These are phyloP conservation scores for Netelia inedita DNA, from an alignment of 2,888 invertebrate genomes.

Conservation along the genomic window DNA sequence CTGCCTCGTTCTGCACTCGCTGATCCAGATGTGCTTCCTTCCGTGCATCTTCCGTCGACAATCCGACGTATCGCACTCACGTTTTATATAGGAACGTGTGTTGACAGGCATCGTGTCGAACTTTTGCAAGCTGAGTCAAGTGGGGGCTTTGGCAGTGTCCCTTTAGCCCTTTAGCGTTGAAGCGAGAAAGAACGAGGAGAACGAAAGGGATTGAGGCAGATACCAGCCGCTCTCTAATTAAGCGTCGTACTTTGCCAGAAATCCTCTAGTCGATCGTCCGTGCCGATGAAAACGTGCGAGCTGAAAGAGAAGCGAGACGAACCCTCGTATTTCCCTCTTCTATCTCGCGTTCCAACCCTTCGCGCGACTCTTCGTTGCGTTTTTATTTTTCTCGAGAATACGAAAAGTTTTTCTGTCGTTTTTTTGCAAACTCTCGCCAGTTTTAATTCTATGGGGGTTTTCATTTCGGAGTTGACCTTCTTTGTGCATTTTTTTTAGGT, in stretches of 20 bases:
- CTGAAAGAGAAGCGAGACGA: slow-evolving; percentile 14
- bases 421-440: slow-evolving; percentile 24
- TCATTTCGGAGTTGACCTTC: neutral
- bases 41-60: slow-evolving; percentile 58
- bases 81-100: slow-evolving; percentile 47
- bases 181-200: slow-evolving; percentile 1
- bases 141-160: slow-evolving; percentile 49
- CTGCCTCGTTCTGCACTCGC: slow-evolving; percentile 30
- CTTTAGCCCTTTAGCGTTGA: slow-evolving; percentile 42
- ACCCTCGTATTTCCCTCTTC: slow-evolving; percentile 32
- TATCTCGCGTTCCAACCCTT: slow-evolving; percentile 5
- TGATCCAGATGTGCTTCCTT: slow-evolving; percentile 50
- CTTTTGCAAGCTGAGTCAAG: slow-evolving; percentile 58
- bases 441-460: slow-evolving; percentile 24
- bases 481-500: neutral
- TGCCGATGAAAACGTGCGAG: slow-evolving; percentile 38
- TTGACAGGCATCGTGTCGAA: slow-evolving; percentile 52
- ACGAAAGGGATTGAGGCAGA: neutral
- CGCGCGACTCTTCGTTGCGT: slow-evolving; percentile 26
- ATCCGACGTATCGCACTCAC: slow-evolving; percentile 35
- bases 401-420: slow-evolving; percentile 14
- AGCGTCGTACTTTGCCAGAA: slow-evolving; percentile 53
- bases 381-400: neutral
- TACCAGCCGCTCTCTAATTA: slow-evolving; percentile 61
- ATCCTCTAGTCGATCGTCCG: slow-evolving; percentile 48